Percentiles rank a stretch among this genome's conserved stretches.
phyloP scores from a whole-genome alignment of 2,888 invertebrate species.

The Athalia circularis region DNA sequence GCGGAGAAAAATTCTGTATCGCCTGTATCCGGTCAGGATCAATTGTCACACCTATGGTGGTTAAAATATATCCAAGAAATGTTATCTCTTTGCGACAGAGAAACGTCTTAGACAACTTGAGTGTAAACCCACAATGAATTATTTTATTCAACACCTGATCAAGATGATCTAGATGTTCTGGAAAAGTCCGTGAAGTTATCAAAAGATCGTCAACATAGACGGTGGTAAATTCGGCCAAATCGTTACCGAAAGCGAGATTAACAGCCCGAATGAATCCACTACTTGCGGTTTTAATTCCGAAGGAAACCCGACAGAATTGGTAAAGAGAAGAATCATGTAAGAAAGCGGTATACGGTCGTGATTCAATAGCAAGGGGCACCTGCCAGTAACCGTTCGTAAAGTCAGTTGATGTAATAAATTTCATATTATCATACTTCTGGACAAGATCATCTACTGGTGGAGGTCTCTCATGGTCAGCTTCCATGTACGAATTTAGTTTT shows the following conservation, averaged over 20 bases:
- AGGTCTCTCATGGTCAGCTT: constrained; percentile 54
- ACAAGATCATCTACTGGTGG: constrained; percentile 48
- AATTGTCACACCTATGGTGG: constrained; percentile 8
- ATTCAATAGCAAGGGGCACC: constrained; percentile 32
- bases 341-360: neutral
- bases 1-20: constrained; percentile 55
- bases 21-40: constrained; percentile 50
- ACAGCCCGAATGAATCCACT: constrained; percentile 23
- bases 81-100: constrained; percentile 50
- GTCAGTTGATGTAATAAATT: constrained; percentile 50
- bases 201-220: constrained; percentile 42
- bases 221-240: constrained; percentile 31
- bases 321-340: neutral
- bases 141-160: constrained; percentile 52
- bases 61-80: constrained; percentile 42
- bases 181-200: constrained; percentile 20
- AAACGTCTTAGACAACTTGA: constrained; percentile 54
- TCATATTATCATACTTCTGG: constrained; percentile 50
- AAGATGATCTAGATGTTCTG: constrained; percentile 49
- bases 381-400: constrained; percentile 54
- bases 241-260: constrained; percentile 15
- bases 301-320: constrained; percentile 2
- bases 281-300: constrained; percentile 10
- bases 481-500: constrained; percentile 56
- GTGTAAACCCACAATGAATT: constrained; percentile 52